Evolutionary conservation across 2,113 vertebrate genomes (phyloP), one percentile per base, ranked within the genome.

Genomic region (Rutilus rutilus): DNA sequence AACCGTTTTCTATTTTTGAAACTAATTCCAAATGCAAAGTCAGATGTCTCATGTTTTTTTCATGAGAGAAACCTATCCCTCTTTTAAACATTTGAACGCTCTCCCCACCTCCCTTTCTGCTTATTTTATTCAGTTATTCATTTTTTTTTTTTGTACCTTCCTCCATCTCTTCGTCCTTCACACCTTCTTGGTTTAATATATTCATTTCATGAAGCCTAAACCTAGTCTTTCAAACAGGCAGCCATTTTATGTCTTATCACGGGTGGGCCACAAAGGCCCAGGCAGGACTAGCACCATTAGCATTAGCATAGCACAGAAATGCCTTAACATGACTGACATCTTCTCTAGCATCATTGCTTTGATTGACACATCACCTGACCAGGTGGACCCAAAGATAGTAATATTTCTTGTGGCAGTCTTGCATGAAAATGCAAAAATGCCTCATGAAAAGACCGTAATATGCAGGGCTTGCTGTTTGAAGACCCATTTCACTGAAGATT

Each of bases 171-270:
- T 54, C 47, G 85, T 78, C 85, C 87, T 84, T 88, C 88, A 89
- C 85, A 85, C 83, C 86, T 88, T 88, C 85, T 74, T 21, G 75
- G 79, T 87, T 85, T 90, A 88, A 96, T 94, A 95, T 95, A 94
- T 92, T 95, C 95, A 96, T 96, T 96, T 96, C 95, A 94, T 95
- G 95, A 96, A 96, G 95, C 95, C 96, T 95, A 94, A 95, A 95
- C 95, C 92, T 92, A 93, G 95, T 95, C 96, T 95, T 95, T 96
- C 95, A 96, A 97, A 97, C 95, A 94, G 95, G 95, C 93, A 93
- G 96, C 95, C 78, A 89, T 86, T 90, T 91, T 74, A 88, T 89
- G 87, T 87, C 83, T 90, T 84, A 88, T 90, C 82, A 73, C 33
- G 82, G 59, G 77, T 78, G 85, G 85, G 78, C 87, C 89, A 90